phyloP scores from a whole-genome alignment of 2,797 vertebrate genomes.

The Tamandua tetradactyla region DNA sequence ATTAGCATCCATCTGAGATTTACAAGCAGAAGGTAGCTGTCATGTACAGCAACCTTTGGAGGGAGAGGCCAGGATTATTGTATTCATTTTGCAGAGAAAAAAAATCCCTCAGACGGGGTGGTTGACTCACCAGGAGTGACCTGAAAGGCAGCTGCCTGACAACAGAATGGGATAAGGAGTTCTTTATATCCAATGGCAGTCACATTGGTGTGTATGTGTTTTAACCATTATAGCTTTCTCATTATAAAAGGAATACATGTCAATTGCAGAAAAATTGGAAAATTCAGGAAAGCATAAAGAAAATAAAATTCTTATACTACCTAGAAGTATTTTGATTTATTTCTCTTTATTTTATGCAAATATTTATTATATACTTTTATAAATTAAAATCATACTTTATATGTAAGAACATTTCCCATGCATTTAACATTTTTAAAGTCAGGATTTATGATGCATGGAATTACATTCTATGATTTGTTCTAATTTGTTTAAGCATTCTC shows the following conservation, averaged over 20 bases:
- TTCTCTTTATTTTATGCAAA: neutral
- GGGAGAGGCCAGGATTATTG: neutral
- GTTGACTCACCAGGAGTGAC: constrained; percentile 21
- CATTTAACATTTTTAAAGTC: neutral
- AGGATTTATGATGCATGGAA: neutral
- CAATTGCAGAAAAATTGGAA: neutral
- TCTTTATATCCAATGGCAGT: neutral
- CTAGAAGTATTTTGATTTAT: neutral
- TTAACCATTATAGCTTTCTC: neutral
- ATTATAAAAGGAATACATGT: neutral
- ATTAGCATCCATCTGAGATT: constrained; percentile 52
- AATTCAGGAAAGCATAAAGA: neutral
- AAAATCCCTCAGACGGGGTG: neutral
- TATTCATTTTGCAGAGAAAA: constrained; percentile 11
- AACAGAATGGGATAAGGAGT: neutral
- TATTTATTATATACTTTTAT: neutral
- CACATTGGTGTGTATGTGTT: neutral
- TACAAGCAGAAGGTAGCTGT: neutral
- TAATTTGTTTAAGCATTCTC: neutral
- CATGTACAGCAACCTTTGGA: neutral
- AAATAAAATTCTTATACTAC: neutral
- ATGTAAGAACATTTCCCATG: neutral
- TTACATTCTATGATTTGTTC: neutral
- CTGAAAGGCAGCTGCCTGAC: neutral
- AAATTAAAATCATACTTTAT: neutral